Conservation (phyloP, 1,140 invertebrate genomes). For the Polypedilum vanderplanki region DNA sequence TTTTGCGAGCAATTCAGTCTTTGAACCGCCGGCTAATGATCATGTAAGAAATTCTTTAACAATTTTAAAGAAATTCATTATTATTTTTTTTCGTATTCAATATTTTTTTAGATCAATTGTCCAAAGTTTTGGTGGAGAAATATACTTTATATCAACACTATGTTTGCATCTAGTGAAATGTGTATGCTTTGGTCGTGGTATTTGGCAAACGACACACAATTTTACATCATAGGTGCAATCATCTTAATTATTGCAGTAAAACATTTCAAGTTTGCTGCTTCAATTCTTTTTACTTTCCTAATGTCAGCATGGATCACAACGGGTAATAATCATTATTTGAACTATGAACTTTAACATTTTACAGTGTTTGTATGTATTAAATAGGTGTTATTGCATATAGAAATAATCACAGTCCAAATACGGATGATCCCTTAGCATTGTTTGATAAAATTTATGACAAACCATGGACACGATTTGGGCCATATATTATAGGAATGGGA, state of each 20-base stretch:
- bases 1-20: constrained; percentile 70
- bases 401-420: constrained; percentile 70
- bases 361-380: background rate
- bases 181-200: constrained; percentile 88
- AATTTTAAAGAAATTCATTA: background rate
- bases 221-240: constrained; percentile 71
- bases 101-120: constrained; percentile 43
- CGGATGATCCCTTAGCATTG: constrained; percentile 70
- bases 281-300: constrained; percentile 55
- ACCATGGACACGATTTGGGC: constrained; percentile 74
- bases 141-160: constrained; percentile 73
- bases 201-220: constrained; percentile 77
- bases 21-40: constrained; percentile 71
- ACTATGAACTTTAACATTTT: background rate
- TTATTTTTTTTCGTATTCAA: background rate
- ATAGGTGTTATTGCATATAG: constrained; percentile 62
- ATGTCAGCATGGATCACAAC: constrained; percentile 70
- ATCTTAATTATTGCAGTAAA: constrained; percentile 67
- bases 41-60: constrained; percentile 54
- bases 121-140: constrained; percentile 82
- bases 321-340: constrained; percentile 35
- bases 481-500: constrained; percentile 76
- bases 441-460: constrained; percentile 86
- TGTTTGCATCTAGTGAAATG: constrained; percentile 80
- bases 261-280: constrained; percentile 64